Conservation (phyloP, 2,888 invertebrate genomes). For the Himalopsyche kuldschensis region DNA sequence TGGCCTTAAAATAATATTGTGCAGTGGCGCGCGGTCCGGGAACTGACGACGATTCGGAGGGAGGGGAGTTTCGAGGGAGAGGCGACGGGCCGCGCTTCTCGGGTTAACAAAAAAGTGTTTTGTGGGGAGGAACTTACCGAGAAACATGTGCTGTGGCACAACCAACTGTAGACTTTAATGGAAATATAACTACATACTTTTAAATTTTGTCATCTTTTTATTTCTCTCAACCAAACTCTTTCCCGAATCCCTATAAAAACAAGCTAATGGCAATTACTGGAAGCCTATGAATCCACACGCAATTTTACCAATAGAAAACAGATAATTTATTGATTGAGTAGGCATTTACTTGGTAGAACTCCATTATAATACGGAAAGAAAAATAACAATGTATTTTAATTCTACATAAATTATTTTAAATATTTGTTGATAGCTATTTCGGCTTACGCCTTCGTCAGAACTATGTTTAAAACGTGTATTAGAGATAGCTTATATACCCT, state of each 20-base stretch:
- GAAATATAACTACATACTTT: constrained; percentile 38
- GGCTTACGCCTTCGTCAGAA: too few relatives aligned
- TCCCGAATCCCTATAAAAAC: neutral
- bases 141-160: constrained; percentile 35
- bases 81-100: neutral
- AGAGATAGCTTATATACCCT: too few relatives aligned
- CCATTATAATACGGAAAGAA: too few relatives aligned
- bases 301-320: too few relatives aligned
- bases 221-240: neutral
- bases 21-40: constrained; percentile 14
- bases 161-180: constrained; percentile 38
- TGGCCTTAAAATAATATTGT: constrained; percentile 39
- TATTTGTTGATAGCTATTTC: too few relatives aligned
- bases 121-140: constrained; percentile 22
- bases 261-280: too few relatives aligned
- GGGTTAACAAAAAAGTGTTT: neutral
- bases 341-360: too few relatives aligned
- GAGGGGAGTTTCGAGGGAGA: neutral
- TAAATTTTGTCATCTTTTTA: constrained; percentile 2
- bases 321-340: too few relatives aligned
- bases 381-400: too few relatives aligned
- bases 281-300: too few relatives aligned
- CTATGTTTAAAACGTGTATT: too few relatives aligned
- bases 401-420: too few relatives aligned
- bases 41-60: neutral